Percentiles rank a stretch among this genome's conserved stretches.
phyloP scores from a whole-genome alignment of 2,797 vertebrate genomes.

The Pantherophis alleghaniensis region DNA sequence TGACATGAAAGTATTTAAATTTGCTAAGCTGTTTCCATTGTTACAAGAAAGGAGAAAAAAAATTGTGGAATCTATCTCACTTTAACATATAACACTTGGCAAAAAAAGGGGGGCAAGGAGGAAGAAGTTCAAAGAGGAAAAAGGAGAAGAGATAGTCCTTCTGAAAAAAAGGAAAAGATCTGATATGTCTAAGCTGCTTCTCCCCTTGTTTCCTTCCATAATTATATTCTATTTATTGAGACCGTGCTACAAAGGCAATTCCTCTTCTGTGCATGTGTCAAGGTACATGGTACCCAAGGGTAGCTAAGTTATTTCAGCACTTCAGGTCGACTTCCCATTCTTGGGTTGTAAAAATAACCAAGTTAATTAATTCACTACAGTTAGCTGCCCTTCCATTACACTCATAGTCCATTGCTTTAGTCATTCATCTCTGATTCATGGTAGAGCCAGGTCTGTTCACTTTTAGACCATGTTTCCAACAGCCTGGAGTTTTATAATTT shows the following conservation, averaged over 20 bases:
- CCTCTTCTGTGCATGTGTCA: background rate
- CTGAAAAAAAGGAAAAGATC: background rate
- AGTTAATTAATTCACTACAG: background rate
- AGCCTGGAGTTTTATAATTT: background rate
- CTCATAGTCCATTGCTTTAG: background rate
- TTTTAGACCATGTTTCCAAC: background rate
- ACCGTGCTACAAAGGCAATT: background rate
- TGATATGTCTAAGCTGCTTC: constrained; percentile 12
- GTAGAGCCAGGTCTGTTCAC: background rate
- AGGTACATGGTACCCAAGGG: background rate
- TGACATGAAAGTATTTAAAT: constrained; percentile 56
- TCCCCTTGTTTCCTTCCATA: background rate
- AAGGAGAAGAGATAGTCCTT: background rate
- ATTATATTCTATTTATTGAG: background rate
- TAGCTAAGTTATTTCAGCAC: background rate
- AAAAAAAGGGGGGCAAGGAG: background rate
- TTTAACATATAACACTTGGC: constrained; percentile 30
- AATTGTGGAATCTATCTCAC: constrained; percentile 13
- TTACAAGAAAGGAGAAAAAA: constrained; percentile 21
- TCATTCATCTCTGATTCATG: background rate
- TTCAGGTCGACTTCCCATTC: background rate
- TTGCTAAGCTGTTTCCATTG: constrained; percentile 51
- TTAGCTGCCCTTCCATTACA: background rate
- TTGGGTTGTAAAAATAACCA: background rate
- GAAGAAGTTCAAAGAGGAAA: background rate